Evolutionary conservation across 1,140 invertebrate species (phyloP).

Genomic region (Hycleus phaleratus): DNA sequence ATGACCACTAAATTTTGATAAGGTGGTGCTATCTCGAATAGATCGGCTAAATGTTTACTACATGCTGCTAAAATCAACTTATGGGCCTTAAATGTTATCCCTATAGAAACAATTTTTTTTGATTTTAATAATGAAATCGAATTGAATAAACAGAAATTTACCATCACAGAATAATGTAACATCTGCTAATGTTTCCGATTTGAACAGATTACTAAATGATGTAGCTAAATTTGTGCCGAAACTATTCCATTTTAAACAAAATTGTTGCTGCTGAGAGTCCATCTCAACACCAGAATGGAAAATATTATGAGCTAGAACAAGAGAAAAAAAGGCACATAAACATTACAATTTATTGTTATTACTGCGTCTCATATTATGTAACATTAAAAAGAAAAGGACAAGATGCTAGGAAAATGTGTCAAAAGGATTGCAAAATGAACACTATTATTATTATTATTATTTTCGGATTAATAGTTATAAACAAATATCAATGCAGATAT

Average conservation of each 20-base stretch:
- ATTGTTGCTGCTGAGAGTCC: conserved; percentile 82
- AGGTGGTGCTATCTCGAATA: conserved; percentile 80
- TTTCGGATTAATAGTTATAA: no score
- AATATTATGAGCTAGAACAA: conserved; percentile 39
- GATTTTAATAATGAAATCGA: not conserved
- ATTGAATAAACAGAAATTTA: conserved; percentile 43
- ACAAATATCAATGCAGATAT: no score
- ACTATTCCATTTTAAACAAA: conserved; percentile 88
- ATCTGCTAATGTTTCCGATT: conserved; percentile 82
- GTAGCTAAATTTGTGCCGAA: conserved; percentile 81
- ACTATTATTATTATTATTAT: no score
- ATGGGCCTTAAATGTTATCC: conserved; percentile 84
- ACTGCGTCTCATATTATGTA: no score
- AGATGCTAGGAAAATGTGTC: no score
- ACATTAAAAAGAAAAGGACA: no score
- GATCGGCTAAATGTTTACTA: conserved; percentile 87
- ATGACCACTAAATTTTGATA: conserved; percentile 78
- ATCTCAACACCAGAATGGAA: conserved; percentile 49
- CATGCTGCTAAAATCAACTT: conserved; percentile 81
- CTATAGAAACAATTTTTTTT: conserved; percentile 47
- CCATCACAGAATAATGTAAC: conserved; percentile 86
- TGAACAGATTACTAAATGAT: conserved; percentile 80
- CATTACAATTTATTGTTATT: no score
- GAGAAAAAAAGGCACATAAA: conserved; percentile 4
- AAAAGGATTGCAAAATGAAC: no score